A percentile compares a stretch with the other conserved stretches of the same genome.
Evolutionary conservation across 2,888 invertebrate species (phyloP).

Genomic region (Saturnia pavonia): DNA sequence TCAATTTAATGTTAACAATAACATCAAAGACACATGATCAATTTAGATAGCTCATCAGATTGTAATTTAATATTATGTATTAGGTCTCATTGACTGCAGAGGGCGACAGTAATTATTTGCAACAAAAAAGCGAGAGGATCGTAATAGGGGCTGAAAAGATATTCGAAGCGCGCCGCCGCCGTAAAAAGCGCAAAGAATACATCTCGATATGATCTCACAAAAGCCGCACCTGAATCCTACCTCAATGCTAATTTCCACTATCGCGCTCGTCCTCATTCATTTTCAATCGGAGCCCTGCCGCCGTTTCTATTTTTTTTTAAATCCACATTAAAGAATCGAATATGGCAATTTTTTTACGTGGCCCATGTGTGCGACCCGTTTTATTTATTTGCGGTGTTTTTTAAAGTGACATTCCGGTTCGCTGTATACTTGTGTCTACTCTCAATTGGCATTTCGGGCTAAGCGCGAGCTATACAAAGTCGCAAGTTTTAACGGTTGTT

Average conservation of each 20-base stretch:
- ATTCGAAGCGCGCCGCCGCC: conserved; percentile 64
- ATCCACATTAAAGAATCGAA: conserved; percentile 82
- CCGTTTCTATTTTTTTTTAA: conserved; percentile 78
- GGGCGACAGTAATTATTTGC: conserved; percentile 71
- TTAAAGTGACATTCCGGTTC: conserved; percentile 80
- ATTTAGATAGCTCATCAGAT: not conserved
- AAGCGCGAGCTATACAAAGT: conserved; percentile 80
- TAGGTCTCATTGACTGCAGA: conserved; percentile 37
- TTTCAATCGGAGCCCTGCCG: conserved; percentile 79
- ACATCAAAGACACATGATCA: not conserved
- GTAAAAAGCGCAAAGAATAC: conserved; percentile 82
- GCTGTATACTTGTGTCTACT: conserved; percentile 82
- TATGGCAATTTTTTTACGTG: conserved; percentile 74
- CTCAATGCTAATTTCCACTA: conserved; percentile 83
- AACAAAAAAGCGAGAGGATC: conserved; percentile 74
- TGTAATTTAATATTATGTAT: conserved; percentile 5
- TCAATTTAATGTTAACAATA: not conserved
- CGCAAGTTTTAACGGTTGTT: conserved; percentile 80
- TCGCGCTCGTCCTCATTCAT: conserved; percentile 81
- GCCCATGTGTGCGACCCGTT: conserved; percentile 78
- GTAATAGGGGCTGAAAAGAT: conserved; percentile 73
- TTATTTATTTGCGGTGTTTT: conserved; percentile 81
- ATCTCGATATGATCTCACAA: conserved; percentile 82
- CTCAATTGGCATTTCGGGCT: conserved; percentile 81
- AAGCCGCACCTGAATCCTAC: conserved; percentile 79